A percentile compares a stretch with the other conserved stretches of the same genome.
Evolutionary conservation across 2,797 vertebrate genomes (phyloP).

Genomic region (Protonibea diacanthus): DNA sequence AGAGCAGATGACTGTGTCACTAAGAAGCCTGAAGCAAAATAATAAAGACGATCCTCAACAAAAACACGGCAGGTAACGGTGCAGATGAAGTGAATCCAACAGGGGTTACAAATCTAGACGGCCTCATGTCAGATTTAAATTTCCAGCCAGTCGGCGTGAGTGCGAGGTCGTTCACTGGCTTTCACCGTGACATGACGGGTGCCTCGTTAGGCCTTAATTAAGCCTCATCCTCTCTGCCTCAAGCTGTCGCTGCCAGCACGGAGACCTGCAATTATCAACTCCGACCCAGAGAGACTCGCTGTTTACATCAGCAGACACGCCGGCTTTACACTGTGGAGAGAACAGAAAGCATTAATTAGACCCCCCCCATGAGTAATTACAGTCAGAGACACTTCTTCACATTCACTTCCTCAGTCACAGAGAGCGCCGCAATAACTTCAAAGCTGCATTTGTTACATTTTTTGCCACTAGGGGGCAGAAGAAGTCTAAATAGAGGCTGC

Average conservation of each 20-base stretch:
- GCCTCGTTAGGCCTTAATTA: slow-evolving; percentile 49
- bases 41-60: neutral
- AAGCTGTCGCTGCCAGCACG: slow-evolving; percentile 24
- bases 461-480: slow-evolving; percentile 4
- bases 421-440: neutral
- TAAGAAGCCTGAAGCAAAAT: neutral
- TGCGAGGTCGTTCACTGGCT: neutral
- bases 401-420: slow-evolving; percentile 12
- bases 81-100: neutral
- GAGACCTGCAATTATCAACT: slow-evolving; percentile 42
- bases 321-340: neutral
- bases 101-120: neutral
- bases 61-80: neutral
- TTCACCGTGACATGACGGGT: slow-evolving; percentile 7
- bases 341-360: slow-evolving; percentile 40
- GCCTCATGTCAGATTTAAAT: neutral
- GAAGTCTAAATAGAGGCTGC: too few relatives aligned
- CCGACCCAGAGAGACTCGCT: neutral
- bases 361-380: slow-evolving; percentile 25
- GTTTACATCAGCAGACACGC: slow-evolving; percentile 35
- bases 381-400: slow-evolving; percentile 13
- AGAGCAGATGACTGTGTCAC: too few relatives aligned
- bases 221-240: slow-evolving; percentile 2
- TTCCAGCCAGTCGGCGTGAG: neutral
- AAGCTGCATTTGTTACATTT: neutral